Base-by-base conservation (phyloP, 2,797 vertebrate species). In the Myotis vivesi region DNA sequence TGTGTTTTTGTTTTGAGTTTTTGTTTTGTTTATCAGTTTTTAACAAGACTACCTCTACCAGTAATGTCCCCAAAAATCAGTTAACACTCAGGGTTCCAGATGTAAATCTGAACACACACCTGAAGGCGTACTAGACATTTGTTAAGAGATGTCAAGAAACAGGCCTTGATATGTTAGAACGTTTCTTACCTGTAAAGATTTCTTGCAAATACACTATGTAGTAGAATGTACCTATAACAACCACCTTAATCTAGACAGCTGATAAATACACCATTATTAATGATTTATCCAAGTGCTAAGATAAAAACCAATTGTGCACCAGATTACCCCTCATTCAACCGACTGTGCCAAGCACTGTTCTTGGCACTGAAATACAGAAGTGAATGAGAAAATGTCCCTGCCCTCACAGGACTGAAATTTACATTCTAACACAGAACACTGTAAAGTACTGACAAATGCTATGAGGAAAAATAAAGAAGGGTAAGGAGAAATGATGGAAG, bases 101-200 rank as follows among this genome's bases (percentile, higher is more conserved):
- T 20, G 6, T 68, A 87, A 95, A 80, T 41, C 79, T 46, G 15
- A 94, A 44, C 41, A 71, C 6, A 69, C 5, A 11, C 9, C 59
- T 76, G 22, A 90, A 44, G 36, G 73, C 17, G 6, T 33, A 81
- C 33, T 71, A 73, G 2, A 59, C 36, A 7, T 25, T 30, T 82
- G 6, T 75, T 66, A 84, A 84, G 41, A 86, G n/a, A 53, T 17
- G 3, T 66, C 80, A 90, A 87, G 3, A 90, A 66, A 73, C 17
- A 88, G 73, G 73, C 49, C 3, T 30, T 30, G 44, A 38, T 51
- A 72, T n/a, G 28, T 77, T 51, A 89, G 55, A 80, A 64, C 30
- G 41, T n/a, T 66, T 41, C 36, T 77, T 72, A 76, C 36, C 38
- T 88, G 76, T 86, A 93, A 94, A 88, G 41, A 92, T 49, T 72